These are phyloP conservation scores for Zootoca vivipara DNA, from an alignment of 2,113 vertebrate genomes.

Conservation along the genomic window DNA sequence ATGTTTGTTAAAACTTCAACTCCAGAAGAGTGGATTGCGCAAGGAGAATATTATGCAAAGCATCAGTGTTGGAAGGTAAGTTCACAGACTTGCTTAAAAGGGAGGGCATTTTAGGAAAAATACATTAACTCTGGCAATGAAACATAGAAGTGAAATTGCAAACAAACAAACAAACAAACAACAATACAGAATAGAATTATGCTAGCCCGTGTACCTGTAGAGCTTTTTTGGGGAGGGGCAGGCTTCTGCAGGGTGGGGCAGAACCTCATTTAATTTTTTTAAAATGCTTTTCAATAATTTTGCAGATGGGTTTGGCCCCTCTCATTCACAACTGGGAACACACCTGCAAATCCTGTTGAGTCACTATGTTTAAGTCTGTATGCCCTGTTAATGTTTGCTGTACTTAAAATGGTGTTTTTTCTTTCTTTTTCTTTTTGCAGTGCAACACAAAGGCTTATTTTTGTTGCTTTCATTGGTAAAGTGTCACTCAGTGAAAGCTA, in stretches of 20 bases:
- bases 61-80: conserved; percentile 86
- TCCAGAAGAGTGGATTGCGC: conserved; percentile 78
- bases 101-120: not conserved
- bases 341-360: not conserved
- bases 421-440: not conserved
- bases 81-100: conserved; percentile 24
- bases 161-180: too few species aligned
- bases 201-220: too few species aligned
- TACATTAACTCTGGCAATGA: not conserved
- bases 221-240: not conserved
- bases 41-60: conserved; percentile 83
- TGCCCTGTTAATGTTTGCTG: not conserved
- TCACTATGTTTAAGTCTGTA: not conserved
- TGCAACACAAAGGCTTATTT: not conserved
- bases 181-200: too few species aligned
- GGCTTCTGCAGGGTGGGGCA: too few species aligned
- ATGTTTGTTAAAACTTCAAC: conserved; percentile 85
- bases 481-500: not conserved
- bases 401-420: not conserved
- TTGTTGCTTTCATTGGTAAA: not conserved
- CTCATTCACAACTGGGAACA: too few species aligned
- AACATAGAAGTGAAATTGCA: not conserved
- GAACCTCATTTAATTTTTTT: too few species aligned
- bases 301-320: too few species aligned
- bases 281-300: too few species aligned